phyloP scores from a whole-genome alignment of 1,140 invertebrate genomes.

The Agrypnia vestita region DNA sequence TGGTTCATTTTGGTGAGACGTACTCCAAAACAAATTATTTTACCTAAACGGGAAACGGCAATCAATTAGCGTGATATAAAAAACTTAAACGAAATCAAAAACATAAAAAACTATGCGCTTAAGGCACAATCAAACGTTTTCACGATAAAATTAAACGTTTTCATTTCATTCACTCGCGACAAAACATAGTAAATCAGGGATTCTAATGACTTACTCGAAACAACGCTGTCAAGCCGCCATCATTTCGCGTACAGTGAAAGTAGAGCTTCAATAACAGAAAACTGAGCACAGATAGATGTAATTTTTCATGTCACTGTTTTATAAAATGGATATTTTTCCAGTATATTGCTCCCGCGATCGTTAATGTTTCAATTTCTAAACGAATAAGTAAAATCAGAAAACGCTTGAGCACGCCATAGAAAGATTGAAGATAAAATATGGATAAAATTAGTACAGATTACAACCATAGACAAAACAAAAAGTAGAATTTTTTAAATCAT shows the following conservation, averaged over 20 bases:
- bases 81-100: background rate
- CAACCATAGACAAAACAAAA: no score
- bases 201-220: conserved; percentile 13
- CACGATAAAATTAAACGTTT: background rate
- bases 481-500: no score
- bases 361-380: no score
- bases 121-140: background rate
- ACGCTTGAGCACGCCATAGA: no score
- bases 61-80: background rate
- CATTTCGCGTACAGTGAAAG: conserved; percentile 9
- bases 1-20: no score
- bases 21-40: background rate
- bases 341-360: background rate
- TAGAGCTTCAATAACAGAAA: background rate
- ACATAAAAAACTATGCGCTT: background rate
- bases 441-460: no score
- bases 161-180: background rate
- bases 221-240: conserved; percentile 46
- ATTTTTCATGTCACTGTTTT: background rate
- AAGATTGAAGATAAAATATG: no score
- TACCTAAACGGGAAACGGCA: background rate
- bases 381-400: no score
- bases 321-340: background rate
- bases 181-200: background rate
- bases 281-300: background rate